These are phyloP conservation scores for Adelphocoris suturalis DNA, from an alignment of 2,888 invertebrate species.

Conservation along the genomic window DNA sequence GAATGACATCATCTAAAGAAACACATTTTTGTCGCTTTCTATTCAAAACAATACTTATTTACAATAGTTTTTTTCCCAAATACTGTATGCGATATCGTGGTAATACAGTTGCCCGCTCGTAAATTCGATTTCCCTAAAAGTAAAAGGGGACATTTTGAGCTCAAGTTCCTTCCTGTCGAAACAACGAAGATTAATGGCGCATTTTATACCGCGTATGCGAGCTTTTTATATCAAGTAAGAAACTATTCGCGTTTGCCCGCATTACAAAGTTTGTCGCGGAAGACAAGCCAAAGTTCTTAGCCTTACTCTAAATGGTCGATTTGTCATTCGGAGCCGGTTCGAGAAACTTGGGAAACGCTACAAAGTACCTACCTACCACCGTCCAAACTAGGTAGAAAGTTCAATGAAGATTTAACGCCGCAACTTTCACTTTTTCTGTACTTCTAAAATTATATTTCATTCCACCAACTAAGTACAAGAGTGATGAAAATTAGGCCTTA, in stretches of 20 bases:
- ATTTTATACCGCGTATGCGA: not conserved
- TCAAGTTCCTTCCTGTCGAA: not conserved
- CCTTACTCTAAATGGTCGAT: not conserved
- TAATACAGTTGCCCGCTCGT: no score
- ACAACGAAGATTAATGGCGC: not conserved
- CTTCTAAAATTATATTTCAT: no score
- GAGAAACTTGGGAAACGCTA: not conserved
- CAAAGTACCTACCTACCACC: not conserved
- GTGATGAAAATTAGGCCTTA: no score
- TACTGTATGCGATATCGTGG: no score
- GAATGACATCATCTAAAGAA: no score
- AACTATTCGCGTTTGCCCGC: not conserved
- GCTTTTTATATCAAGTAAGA: not conserved
- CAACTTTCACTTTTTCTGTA: not conserved
- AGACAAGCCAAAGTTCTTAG: not conserved
- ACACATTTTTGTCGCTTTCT: no score
- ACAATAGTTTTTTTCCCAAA: no score
- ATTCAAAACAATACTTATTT: no score
- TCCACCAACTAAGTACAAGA: no score
- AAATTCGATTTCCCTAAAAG: no score
- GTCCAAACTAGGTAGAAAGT: not conserved
- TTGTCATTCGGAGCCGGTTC: not conserved
- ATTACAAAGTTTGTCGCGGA: not conserved
- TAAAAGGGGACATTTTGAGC: not conserved
- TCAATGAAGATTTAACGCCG: not conserved